Conservation (phyloP, 1,140 invertebrate genomes). For the Helicoverpa armigera region DNA sequence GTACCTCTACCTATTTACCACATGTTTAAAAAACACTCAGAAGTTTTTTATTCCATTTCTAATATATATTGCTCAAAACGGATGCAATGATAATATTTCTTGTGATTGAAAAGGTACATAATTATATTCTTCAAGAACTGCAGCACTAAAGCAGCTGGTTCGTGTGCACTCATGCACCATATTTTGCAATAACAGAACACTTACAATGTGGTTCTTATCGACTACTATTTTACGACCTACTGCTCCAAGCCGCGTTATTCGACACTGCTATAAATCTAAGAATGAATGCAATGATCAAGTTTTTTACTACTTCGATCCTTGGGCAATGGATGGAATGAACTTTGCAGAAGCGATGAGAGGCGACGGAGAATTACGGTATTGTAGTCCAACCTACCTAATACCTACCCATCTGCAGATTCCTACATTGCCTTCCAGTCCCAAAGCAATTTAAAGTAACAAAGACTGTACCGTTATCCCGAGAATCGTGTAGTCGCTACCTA, state of each 20-base stretch:
- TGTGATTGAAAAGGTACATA: too few species aligned
- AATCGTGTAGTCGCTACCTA: slow-evolving; percentile 29
- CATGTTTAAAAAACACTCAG: too few species aligned
- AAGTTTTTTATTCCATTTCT: too few species aligned
- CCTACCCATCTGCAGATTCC: neutral
- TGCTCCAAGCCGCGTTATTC: neutral
- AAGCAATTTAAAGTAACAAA: slow-evolving; percentile 42
- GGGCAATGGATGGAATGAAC: too few species aligned
- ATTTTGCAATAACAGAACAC: slow-evolving; percentile 38
- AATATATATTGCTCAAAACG: too few species aligned
- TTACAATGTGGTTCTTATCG: slow-evolving; percentile 46
- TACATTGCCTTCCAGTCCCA: slow-evolving; percentile 13
- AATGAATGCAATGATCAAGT: slow-evolving; percentile 10
- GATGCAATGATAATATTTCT: too few species aligned
- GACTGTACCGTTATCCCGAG: slow-evolving; percentile 28
- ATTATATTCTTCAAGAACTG: neutral
- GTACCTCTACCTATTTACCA: too few species aligned
- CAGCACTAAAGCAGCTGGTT: slow-evolving; percentile 3
- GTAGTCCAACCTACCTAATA: neutral
- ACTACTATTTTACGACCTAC: slow-evolving; percentile 23
- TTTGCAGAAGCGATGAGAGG: too few species aligned
- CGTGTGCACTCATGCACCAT: neutral
- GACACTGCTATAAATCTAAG: slow-evolving; percentile 17
- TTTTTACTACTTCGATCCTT: neutral
- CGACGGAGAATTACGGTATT: too few species aligned